These are phyloP conservation scores for Nasonia vitripennis DNA, from an alignment of 1,140 invertebrate species.

Conservation along the genomic window DNA sequence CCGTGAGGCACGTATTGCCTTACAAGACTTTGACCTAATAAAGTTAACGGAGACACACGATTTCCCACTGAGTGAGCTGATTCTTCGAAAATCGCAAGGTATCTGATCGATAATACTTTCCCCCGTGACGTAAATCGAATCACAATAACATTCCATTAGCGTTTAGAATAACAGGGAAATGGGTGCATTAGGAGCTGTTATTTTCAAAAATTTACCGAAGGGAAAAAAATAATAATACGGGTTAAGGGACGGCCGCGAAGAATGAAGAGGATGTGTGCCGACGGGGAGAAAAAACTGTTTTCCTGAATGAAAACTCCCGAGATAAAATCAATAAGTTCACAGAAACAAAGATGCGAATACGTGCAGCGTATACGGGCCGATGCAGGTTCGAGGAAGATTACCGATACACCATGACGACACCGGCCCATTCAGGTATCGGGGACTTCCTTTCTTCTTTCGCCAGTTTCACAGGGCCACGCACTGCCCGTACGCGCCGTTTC, in stretches of 20 bases:
- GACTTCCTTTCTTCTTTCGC: slow-evolving; percentile 57
- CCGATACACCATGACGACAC: slow-evolving; percentile 64
- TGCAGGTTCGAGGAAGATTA: slow-evolving; percentile 62
- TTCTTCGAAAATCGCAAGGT: not conserved
- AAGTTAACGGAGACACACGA: not conserved
- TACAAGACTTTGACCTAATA: not conserved
- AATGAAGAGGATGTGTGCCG: not conserved
- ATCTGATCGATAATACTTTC: slow-evolving; percentile 4
- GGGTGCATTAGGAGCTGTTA: slow-evolving; percentile 20
- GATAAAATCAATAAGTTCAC: slow-evolving; percentile 52
- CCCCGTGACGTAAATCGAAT: slow-evolving; percentile 19
- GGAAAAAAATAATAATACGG: slow-evolving; percentile 42
- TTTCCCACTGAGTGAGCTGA: not conserved
- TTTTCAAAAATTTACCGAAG: slow-evolving; percentile 20
- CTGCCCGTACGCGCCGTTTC: not conserved
- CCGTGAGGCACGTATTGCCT: too few species aligned
- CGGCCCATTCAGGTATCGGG: slow-evolving; percentile 55
- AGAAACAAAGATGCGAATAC: slow-evolving; percentile 52
- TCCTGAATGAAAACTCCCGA: slow-evolving; percentile 34
- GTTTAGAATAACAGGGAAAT: slow-evolving; percentile 41
- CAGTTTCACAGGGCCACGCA: slow-evolving; percentile 55
- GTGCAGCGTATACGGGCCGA: not conserved
- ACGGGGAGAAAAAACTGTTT: slow-evolving; percentile 9
- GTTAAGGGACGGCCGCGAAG: slow-evolving; percentile 22
- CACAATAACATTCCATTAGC: slow-evolving; percentile 38